These are phyloP conservation scores for Ephydatia muelleri DNA, from an alignment of 37 sponge, comb jelly and placozoan species.

Conservation along the genomic window DNA sequence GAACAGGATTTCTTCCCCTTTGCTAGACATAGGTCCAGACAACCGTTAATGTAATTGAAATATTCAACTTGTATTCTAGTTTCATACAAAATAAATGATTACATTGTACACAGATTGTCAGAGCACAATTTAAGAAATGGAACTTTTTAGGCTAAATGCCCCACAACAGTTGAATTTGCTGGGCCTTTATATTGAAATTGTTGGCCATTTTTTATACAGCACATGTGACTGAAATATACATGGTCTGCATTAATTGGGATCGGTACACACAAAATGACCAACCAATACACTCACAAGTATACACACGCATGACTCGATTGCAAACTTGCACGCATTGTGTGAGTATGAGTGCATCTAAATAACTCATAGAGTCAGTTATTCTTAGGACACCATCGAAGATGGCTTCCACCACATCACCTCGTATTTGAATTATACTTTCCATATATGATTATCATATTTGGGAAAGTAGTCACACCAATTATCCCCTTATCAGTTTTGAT, in stretches of 20 bases:
- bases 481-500: neutral
- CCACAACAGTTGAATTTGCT: neutral
- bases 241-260: neutral
- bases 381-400: neutral
- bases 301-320: slow-evolving; percentile 1
- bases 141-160: slow-evolving; percentile 1
- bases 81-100: slow-evolving; percentile 1
- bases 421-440: slow-evolving; percentile 1
- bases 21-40: neutral
- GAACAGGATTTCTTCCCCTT: slow-evolving; percentile 1
- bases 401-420: neutral
- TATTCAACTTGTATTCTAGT: neutral
- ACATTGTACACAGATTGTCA: slow-evolving; percentile 1
- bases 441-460: neutral
- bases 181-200: neutral
- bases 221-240: slow-evolving; percentile 1
- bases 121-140: slow-evolving; percentile 1
- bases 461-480: neutral
- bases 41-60: neutral
- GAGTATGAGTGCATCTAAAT: neutral
- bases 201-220: neutral
- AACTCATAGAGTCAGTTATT: neutral
- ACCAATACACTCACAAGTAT: neutral
- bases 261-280: neutral
- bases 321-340: slow-evolving; percentile 1